Base-by-base conservation (phyloP, 1,140 invertebrate species). In the Cardiocondyla obscurior region DNA sequence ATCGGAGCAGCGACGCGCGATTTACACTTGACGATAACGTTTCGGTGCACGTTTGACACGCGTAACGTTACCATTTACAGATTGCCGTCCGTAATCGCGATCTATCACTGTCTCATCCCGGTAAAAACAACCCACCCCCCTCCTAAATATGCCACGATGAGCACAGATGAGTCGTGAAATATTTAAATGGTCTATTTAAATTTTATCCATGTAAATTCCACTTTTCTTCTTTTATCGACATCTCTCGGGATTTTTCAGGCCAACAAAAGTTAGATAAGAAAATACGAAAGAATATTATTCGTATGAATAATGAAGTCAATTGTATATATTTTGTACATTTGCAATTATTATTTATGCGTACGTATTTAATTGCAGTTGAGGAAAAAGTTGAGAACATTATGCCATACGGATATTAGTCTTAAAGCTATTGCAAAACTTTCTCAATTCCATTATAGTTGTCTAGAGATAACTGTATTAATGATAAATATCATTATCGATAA, bases 401-500 rank as follows among this genome's bases (percentile, higher is more conserved):
- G 46, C 6, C 67, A 30, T 25, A 16, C 49, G 16, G 22, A 58
- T 53, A 16, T 19, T 1, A 2, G 10, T 72, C 16, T 42, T 58
- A 19, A 39, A 42, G 14, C n/a, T 36, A n/a, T 62, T 51, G n/a
- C n/a, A n/a, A 33, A 55, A 22, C 36, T 46, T 62, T 5, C 12
- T 74, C 46, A 36, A 46, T n/a, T 62, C 19, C 6, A 33, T 58
- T 73, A 19, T 12, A 57, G 25, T 25, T 46, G 12, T 16, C 7
- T 5, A 7, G 28, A 16, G 39, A 64, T 64, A 64, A 70, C 33
- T 36, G 19, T 36, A 36, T 33, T 53, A 70, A 46, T 36, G 36
- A 57, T 57, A 39, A 58, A 76, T 76, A 76, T 33, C 70, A 60
- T 44, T 74, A 74, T 74, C 25, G 39, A 19, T 74, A 74, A 70